Percentiles rank a stretch among this genome's conserved stretches.
Conservation (phyloP, 2,888 invertebrate species). For the Megastigmus dorsalis region DNA sequence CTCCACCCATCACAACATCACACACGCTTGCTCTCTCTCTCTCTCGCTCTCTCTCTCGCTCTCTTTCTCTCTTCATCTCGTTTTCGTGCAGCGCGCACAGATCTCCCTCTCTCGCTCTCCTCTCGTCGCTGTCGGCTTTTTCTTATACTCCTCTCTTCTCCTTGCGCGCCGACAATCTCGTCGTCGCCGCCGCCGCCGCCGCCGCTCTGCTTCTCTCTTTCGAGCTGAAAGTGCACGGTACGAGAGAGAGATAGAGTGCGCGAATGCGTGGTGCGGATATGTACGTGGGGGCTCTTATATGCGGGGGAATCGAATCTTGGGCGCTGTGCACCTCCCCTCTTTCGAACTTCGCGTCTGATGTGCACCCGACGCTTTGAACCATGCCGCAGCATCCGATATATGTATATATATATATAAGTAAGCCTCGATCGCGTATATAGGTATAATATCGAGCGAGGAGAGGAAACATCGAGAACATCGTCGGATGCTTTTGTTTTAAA, state of each 20-base stretch:
- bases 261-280: background rate
- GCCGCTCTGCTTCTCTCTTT: slow-evolving; percentile 11
- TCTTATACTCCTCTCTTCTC: background rate
- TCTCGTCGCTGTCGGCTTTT: slow-evolving; percentile 1
- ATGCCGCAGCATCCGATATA: slow-evolving; percentile 30
- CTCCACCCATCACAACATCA: slow-evolving; percentile 73
- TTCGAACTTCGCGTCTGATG: slow-evolving; percentile 2
- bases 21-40: slow-evolving; percentile 63
- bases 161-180: slow-evolving; percentile 27
- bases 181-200: slow-evolving; percentile 34
- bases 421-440: too few species aligned
- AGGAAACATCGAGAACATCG: background rate
- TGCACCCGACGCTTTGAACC: slow-evolving; percentile 42
- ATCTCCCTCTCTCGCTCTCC: background rate
- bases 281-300: background rate
- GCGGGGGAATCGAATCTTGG: slow-evolving; percentile 56
- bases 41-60: slow-evolving; percentile 10
- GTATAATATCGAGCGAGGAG: background rate
- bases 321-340: slow-evolving; percentile 24
- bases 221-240: background rate
- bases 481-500: slow-evolving; percentile 24
- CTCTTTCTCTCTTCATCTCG: slow-evolving; percentile 3
- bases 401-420: too few species aligned
- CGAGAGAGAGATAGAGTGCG: background rate
- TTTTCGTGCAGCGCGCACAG: too few species aligned